Base-by-base conservation (phyloP, 2,113 vertebrate genomes). In the Pleuronectes platessa region DNA sequence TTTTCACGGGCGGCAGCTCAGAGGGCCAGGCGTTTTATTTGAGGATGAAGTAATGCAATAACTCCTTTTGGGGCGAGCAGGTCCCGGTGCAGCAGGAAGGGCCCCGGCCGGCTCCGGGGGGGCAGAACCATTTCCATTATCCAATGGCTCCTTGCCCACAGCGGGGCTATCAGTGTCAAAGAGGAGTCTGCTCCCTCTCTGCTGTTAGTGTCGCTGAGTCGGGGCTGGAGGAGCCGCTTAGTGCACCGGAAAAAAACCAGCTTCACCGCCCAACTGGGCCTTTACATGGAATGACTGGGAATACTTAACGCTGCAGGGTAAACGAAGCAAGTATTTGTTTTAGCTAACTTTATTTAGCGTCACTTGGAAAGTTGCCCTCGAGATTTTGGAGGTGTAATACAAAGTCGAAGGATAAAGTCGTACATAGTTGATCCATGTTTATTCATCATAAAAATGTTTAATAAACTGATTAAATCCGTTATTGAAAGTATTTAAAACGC, bases 81-180 rank as follows among this genome's bases (percentile, higher is more conserved):
- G 61, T 70, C 62, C 51, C 31, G 0, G 21, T 40, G 79, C 51
- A 54, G 58, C 78, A 49, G 40, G 27, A 27, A 71, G 67, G 60
- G 70, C 61, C 61, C 20, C 0, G 7, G 35, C 82, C 27, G 62
- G 71, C 65, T 78, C n/a, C 84, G 69, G 21, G 42, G 71, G 40
- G 75, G 58, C 77, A 77, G 84, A 78, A 84, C 80, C 79, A 82
- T 83, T 76, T 87, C 81, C 81, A 87, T 87, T 86, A 87, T 74
- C 70, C 65, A 26, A 2, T 86, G 89, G 85, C 87, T 78, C 40
- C 54, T 18, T 82, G 82, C 86, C 86, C 83, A 85, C 72, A 71
- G 0, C 49, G 27, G 20, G 67, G 40, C 53, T 24, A 79, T 83
- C 84, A 61, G 72, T 61, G 60, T 62, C 78, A 78, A 62, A 81